Evolutionary conservation across 2,797 vertebrate genomes (phyloP), one percentile per base, ranked within the genome.

Genomic region (Lagorchestes hirsutus): DNA sequence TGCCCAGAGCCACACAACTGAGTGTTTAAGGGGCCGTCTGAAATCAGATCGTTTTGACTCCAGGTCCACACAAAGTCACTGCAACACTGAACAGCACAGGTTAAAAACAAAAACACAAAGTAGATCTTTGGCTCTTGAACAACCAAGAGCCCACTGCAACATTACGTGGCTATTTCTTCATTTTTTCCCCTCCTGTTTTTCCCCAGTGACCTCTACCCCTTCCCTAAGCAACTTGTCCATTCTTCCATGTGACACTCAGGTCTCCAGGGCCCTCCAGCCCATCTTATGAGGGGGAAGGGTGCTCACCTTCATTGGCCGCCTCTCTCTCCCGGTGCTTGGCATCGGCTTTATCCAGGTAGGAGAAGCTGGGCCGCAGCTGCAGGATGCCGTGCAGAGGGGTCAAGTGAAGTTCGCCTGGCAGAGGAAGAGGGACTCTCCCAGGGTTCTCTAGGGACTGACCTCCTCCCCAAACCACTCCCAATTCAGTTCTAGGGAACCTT

Each of bases 331-430:
- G 98, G 97, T 99, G 99, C 98, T 99, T 99, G 97, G 98, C 98
- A 96, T 99, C 99, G 0, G 99, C 99, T 98, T 99, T 99, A 98
- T 99, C 99, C 98, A 99, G 97, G 97, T 99, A 99, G 40, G 99
- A 99, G 98, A 99, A 99, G 98, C 99, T 99, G 87, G 99, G 99
- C 92, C 99, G 99, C 98, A 99, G 98, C 98, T 99, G 99, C 93
- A 99, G 99, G 98, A 99, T 99, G 96, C 99, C 99, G 0, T 99
- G 99, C 97, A 99, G 98, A 28, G 99, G 99, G 0, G 99, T 99
- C 98, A 99, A 96, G 93, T 99, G 99, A 97, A 99, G 99, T 98
- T 99, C 99, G 94, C 99, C 99, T 99, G 96, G 95, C 97, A 96
- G 93, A 97, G 55, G 62, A 97, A 92, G 95, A 94, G 92, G 59